Evolutionary conservation across 2,797 vertebrate genomes (phyloP), one percentile per base, ranked within the genome.

Genomic region (Pipistrellus nathusii): DNA sequence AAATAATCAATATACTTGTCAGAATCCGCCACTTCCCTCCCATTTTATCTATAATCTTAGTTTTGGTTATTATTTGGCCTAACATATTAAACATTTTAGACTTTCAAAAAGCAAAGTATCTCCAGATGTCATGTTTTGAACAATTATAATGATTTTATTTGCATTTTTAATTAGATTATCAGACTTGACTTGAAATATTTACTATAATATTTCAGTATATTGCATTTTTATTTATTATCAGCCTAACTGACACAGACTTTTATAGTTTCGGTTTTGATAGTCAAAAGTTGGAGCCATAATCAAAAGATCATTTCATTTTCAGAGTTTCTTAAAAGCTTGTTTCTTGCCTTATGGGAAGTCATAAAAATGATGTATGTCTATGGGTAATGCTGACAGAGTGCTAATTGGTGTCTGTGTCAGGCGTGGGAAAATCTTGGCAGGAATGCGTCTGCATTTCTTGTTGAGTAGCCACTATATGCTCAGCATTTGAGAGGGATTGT

Each of bases 311-410:
- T 12, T 41, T 35, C 35, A 87, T 32, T 44, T 94, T 85, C 73
- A 51, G 62, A 51, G 69, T 69, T 90, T 93, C 68, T 53, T 84
- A 32, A 91, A 35, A 69, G 69, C 71, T 46, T 62, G 10, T n/a
- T 86, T 94, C 77, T 93, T 90, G 64, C 59, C 44, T 96, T 57
- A 46, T 51, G 51, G 17, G 57, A 90, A 93, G 66, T 59, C 73
- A 76, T 51, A 35, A 88, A 72, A 90, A 71, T 78, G 35, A 55
- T 8, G 11, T 25, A 32, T 44, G 68, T 25, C 32, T 32, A 85
- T 25, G 68, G 76, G 78, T 55, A 55, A 64, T 75, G 48, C 84
- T 78, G 85, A 96, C 23, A 2, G 15, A 62, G 32, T 25, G 48
- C n/a, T 69, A 48, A 12, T 90, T 59, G 81, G 35, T 94, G 59